Conservation (phyloP, 2,113 vertebrate genomes). For the Gymnarchus niloticus region DNA sequence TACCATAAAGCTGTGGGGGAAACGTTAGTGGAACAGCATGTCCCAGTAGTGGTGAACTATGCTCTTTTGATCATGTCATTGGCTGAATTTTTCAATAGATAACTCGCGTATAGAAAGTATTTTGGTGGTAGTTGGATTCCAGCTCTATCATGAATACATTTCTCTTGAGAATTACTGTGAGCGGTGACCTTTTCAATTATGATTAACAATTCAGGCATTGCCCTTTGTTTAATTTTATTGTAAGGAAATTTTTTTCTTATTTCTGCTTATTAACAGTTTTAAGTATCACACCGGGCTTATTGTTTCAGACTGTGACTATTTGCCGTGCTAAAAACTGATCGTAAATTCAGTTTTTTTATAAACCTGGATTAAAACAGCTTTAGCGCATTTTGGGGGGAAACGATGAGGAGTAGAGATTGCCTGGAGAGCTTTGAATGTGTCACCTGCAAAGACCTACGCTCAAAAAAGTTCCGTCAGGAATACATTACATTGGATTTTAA, state of each 20-base stretch:
- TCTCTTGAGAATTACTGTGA: not conserved
- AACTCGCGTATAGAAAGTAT: not conserved
- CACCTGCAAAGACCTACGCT: not conserved
- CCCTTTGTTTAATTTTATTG: not conserved
- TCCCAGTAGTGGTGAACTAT: not conserved
- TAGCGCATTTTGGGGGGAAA: not conserved
- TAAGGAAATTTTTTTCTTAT: not conserved
- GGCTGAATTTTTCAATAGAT: slow-evolving; percentile 5
- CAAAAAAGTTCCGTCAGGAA: not conserved
- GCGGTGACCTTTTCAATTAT: not conserved
- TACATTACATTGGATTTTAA: not conserved
- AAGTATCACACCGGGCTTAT: not conserved
- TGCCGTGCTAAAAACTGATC: not conserved
- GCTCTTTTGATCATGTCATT: slow-evolving; percentile 14
- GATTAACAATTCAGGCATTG: not conserved
- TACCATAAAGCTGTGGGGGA: slow-evolving; percentile 44
- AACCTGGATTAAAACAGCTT: slow-evolving; percentile 8
- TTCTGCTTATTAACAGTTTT: not conserved
- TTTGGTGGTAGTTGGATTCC: not conserved
- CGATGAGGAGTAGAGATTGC: not conserved
- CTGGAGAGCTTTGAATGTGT: not conserved
- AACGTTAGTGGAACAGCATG: slow-evolving; percentile 21
- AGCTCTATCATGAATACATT: not conserved
- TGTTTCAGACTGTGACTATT: not conserved
- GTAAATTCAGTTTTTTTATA: not conserved